Base-by-base conservation (phyloP, 2,113 vertebrate species). In the Chroicocephalus ridibundus region DNA sequence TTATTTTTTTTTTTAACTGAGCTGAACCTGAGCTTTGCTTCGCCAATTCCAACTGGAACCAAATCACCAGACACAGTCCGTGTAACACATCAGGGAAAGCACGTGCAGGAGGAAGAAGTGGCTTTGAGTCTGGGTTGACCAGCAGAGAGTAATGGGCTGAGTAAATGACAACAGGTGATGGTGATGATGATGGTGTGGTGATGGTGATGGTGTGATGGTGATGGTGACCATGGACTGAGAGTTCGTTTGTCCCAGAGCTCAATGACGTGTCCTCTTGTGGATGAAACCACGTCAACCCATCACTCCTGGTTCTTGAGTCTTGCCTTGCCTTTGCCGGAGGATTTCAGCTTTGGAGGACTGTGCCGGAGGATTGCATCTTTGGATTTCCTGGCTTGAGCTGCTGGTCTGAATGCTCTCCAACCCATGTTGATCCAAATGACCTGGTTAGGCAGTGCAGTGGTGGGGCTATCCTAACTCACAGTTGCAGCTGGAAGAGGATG, bases 401-500 rank as follows among this genome's bases (percentile, higher is more conserved):
- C 61, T 76, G 15, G 24, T 77, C 84, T 93, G 92, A 93, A 38
- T 2, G 44, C 58, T 96, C 89, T 93, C 84, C 94, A 95, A 5
- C 58, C 66, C 12, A 0, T 9, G 44, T 9, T 80, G 84, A 85
- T 95, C 94, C 94, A 90, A 69, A 49, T 87, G 94, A 70, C 87
- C 92, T 85, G 87, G 31, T 82, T 66, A 74, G 95, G 84, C 65
- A 89, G 62, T 51, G 75, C 27, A 12, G 65, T 69, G 87, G 70
- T 88, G 82, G 87, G 54, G 89, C 40, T 76, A 27, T 91, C 84
- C 69, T 81, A 88, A 69, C 57, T 69, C 84, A 44, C 86, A 78
- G 80, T 51, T 78, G 80, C 81, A 87, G 89, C 96, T 95, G 93
- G 82, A 94, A 84, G 82, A 93, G 65, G 57, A 65, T 90, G 84